Conservation (phyloP, 2,888 invertebrate species). For the Rosalia funebris region DNA sequence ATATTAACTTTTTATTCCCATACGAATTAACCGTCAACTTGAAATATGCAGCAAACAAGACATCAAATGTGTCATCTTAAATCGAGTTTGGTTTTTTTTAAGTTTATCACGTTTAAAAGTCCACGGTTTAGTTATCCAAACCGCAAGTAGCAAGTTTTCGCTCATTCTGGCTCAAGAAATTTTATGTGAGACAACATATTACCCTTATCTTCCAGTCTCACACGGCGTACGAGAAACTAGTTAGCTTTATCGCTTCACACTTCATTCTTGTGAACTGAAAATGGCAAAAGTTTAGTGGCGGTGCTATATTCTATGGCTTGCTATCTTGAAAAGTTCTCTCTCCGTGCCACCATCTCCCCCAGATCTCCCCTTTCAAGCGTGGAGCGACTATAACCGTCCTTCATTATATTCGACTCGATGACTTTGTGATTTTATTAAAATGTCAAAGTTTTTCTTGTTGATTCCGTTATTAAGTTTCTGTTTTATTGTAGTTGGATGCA, state of each 20-base stretch:
- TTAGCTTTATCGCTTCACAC: slow-evolving; percentile 62
- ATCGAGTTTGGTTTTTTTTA: too few relatives aligned
- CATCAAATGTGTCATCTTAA: too few relatives aligned
- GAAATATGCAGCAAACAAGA: too few relatives aligned
- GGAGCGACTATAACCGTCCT: slow-evolving; percentile 31
- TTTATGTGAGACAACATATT: slow-evolving; percentile 35
- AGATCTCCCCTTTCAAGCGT: slow-evolving; percentile 27
- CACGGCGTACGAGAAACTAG: slow-evolving; percentile 53
- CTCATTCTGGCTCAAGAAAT: slow-evolving; percentile 17
- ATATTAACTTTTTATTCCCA: too few relatives aligned
- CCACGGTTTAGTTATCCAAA: not conserved
- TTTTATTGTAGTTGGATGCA: not conserved
- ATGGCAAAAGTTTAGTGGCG: slow-evolving; percentile 60
- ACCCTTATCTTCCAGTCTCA: slow-evolving; percentile 33
- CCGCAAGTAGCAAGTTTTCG: slow-evolving; percentile 8
- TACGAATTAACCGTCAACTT: too few relatives aligned
- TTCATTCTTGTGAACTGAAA: slow-evolving; percentile 60
- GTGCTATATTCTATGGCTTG: slow-evolving; percentile 31
- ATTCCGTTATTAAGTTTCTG: slow-evolving; percentile 21
- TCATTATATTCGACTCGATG: slow-evolving; percentile 41
- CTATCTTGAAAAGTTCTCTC: slow-evolving; percentile 39
- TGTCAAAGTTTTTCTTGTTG: slow-evolving; percentile 39
- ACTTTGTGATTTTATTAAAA: slow-evolving; percentile 47
- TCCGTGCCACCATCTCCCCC: slow-evolving; percentile 28
- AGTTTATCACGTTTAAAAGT: not conserved